Conservation (phyloP, 1,140 invertebrate genomes). For the Drosophila pruinosa region DNA sequence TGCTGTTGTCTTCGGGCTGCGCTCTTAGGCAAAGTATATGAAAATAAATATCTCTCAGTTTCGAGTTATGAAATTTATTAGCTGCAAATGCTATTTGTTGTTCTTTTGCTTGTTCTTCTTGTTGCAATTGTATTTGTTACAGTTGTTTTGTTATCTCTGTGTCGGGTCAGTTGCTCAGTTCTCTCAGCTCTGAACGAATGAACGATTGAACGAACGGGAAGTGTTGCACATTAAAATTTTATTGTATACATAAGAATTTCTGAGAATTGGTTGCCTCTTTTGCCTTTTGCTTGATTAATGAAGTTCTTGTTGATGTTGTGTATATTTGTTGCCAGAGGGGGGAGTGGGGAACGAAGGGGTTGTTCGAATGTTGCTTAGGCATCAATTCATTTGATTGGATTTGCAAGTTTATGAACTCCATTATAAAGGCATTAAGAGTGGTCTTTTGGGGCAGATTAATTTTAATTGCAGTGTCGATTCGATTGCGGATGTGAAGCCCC, state of each 20-base stretch:
- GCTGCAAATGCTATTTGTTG: conserved; percentile 35
- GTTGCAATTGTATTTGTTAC: background rate
- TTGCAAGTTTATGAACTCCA: conserved; percentile 10
- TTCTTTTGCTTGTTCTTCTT: background rate
- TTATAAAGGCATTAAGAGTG: conserved; percentile 4
- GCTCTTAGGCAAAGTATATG: conserved; percentile 5
- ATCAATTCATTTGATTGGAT: conserved; percentile 24
- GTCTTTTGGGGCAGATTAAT: background rate
- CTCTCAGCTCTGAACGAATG: conserved; percentile 17
- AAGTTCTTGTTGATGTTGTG: conserved; percentile 15
- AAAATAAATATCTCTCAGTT: conserved; percentile 41
- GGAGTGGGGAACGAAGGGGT: background rate
- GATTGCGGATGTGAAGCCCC: background rate
- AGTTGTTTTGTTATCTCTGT: conserved; percentile 20
- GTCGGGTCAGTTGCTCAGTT: conserved; percentile 18
- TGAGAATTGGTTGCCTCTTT: conserved; percentile 27
- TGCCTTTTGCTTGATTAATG: conserved; percentile 45
- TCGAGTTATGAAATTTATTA: conserved; percentile 51
- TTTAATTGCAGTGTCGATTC: background rate
- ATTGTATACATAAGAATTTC: conserved; percentile 47
- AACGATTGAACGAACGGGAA: too few relatives aligned
- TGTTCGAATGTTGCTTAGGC: background rate
- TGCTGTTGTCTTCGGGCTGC: background rate
- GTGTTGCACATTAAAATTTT: conserved; percentile 51
- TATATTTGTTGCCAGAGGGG: background rate